These are phyloP conservation scores for Tenthredo amoena DNA, from an alignment of 2,888 invertebrate species.

Conservation along the genomic window DNA sequence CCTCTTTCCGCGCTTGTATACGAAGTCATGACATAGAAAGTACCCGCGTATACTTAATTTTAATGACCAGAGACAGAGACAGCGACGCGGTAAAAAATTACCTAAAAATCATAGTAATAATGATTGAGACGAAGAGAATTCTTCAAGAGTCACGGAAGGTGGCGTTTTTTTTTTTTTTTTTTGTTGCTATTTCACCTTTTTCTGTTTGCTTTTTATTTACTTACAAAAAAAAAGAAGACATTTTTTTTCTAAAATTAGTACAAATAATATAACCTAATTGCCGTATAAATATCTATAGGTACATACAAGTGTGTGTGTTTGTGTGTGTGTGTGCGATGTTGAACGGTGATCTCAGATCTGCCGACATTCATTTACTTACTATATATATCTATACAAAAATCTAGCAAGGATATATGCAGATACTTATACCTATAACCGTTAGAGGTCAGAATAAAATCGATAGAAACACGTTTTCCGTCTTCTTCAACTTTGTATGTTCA, in stretches of 20 bases:
- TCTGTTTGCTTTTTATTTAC: neutral
- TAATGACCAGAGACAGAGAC: no score
- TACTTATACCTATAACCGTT: neutral
- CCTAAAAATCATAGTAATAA: neutral
- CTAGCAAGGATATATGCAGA: neutral
- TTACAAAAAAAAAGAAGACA: neutral
- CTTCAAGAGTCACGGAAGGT: neutral
- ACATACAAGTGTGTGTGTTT: neutral
- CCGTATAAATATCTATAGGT: neutral
- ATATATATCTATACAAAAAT: neutral
- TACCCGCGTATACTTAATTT: no score
- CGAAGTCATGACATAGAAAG: no score
- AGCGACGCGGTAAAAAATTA: no score
- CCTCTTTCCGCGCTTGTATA: no score
- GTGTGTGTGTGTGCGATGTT: neutral
- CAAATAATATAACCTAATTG: conserved; percentile 7
- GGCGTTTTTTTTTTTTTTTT: neutral
- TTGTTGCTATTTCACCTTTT: neutral
- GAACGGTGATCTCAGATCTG: neutral
- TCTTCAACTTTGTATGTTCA: neutral
- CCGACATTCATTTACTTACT: neutral
- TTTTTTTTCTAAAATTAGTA: neutral
- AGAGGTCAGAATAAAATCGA: neutral
- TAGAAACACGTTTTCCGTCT: neutral
- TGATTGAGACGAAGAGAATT: neutral